A percentile compares a stretch with the other conserved stretches of the same genome.
phyloP scores from a whole-genome alignment of 2,797 vertebrate genomes.

The Geotrypetes seraphini region DNA sequence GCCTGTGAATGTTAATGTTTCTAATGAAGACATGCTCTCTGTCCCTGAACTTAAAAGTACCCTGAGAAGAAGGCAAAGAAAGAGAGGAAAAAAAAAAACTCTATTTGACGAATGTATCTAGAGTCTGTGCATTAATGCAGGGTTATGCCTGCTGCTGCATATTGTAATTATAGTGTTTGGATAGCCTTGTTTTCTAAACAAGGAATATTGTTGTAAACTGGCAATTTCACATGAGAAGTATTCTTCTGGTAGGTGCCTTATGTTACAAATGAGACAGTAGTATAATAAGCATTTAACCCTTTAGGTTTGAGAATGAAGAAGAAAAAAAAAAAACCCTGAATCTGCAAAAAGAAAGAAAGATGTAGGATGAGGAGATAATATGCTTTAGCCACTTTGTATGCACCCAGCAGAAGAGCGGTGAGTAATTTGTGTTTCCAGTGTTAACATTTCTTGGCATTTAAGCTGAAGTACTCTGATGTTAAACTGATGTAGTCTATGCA shows the following conservation, averaged over 20 bases:
- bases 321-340: constrained; percentile 13
- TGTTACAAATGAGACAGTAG: constrained; percentile 39
- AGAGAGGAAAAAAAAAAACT: constrained; percentile 55
- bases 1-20: constrained; percentile 99
- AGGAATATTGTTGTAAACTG: constrained; percentile 62
- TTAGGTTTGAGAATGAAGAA: constrained; percentile 24
- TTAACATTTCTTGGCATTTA: constrained; percentile 1
- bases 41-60: constrained; percentile 98
- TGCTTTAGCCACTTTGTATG: neutral
- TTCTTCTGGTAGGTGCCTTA: constrained; percentile 46
- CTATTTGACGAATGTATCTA: constrained; percentile 68
- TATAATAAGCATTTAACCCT: constrained; percentile 43
- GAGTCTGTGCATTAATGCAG: constrained; percentile 61
- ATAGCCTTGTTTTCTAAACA: constrained; percentile 72
- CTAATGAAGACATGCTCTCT: constrained; percentile 99
- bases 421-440: constrained; percentile 6
- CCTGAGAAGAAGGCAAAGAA: constrained; percentile 69
- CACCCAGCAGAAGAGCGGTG: neutral
- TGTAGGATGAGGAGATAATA: neutral
- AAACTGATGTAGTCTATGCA: neutral
- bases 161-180: constrained; percentile 68
- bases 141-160: constrained; percentile 51
- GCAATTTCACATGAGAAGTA: constrained; percentile 52
- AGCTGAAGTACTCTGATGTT: constrained; percentile 11
- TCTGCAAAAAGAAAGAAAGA: constrained; percentile 10